These are phyloP conservation scores for Conus betulinus DNA, from an alignment of 1,140 invertebrate species.

Conservation along the genomic window DNA sequence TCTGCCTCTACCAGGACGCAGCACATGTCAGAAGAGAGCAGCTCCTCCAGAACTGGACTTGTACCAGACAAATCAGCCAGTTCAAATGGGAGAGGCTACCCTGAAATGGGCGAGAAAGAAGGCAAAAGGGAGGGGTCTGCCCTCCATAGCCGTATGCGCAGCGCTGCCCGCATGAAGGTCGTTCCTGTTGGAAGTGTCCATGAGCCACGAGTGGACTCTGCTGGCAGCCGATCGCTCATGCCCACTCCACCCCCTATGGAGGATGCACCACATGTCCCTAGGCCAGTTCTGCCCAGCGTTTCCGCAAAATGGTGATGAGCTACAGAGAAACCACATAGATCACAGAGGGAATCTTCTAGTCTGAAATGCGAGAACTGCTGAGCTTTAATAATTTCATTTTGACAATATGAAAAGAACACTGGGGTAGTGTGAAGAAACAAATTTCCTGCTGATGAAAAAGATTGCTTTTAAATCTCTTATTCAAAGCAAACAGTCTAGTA, in stretches of 20 bases:
- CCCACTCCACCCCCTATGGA: constrained; percentile 39
- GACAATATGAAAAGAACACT: background rate
- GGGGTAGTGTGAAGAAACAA: background rate
- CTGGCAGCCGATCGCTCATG: background rate
- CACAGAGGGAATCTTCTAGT: no score
- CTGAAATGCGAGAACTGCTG: no score
- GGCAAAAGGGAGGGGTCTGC: background rate
- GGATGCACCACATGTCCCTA: background rate
- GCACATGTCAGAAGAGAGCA: background rate
- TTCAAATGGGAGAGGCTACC: background rate
- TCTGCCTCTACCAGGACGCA: background rate
- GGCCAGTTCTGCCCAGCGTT: constrained; percentile 61
- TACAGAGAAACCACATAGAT: constrained; percentile 46
- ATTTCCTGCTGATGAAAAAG: no score
- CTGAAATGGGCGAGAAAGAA: background rate
- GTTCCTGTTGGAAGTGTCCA: constrained; percentile 22
- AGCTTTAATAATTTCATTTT: no score
- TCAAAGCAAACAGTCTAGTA: no score
- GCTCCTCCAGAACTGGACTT: background rate
- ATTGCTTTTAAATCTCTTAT: no score
- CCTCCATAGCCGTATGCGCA: background rate
- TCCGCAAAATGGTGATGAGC: constrained; percentile 60
- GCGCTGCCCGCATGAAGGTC: constrained; percentile 17
- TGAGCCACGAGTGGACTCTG: background rate
- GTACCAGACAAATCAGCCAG: background rate